Evolutionary conservation across 2,888 invertebrate species (phyloP), one percentile per base, ranked within the genome.

Genomic region (Eristalis intricaria): DNA sequence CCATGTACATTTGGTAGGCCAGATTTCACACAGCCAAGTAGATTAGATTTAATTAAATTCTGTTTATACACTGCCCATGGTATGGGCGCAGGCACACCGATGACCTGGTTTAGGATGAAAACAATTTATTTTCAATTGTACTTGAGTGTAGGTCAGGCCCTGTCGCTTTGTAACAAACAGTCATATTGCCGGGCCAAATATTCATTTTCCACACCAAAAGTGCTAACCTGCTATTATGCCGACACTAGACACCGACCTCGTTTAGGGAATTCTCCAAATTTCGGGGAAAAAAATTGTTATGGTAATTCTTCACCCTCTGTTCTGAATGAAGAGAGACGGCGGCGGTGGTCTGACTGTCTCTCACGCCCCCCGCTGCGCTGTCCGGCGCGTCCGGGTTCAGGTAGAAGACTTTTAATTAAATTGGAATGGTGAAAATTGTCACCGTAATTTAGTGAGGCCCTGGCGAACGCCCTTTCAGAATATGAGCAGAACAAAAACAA

Each of bases 41-140:
- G 84, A 80, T 87, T 76, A 80, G 76, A 68, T 87, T 87, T 76
- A 87, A 87, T 87, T 87, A 80, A 87, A 84, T 79, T 80, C 83
- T 78, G 76, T 76, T 84, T 87, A 60, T 65, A 70, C 60, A 60
- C 61, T 71, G 65, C 66, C 38, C 73, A 69, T 69, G 58, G 29
- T 60, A 78, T 70, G 78, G 75, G 70, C 83, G 63, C 68, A 75
- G 75, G 74, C 83, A 68, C 74, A 78, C 71, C 86, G 64, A 82
- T 87, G 84, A 83, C 79, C 87, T 40, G 75, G 56, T 73, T 83
- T 71, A 76, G 83, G 22, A 66, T 71, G 63, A 87, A 65, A 71
- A 58, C 69, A 76, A 84, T 87, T 87, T 87, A 84, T 84, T 74
- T 87, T 87, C 75, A 84, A 84, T 87, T 84, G 70, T n/a, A 71